phyloP scores from a whole-genome alignment of 2,797 vertebrate genomes.

The Channallabes apus region DNA sequence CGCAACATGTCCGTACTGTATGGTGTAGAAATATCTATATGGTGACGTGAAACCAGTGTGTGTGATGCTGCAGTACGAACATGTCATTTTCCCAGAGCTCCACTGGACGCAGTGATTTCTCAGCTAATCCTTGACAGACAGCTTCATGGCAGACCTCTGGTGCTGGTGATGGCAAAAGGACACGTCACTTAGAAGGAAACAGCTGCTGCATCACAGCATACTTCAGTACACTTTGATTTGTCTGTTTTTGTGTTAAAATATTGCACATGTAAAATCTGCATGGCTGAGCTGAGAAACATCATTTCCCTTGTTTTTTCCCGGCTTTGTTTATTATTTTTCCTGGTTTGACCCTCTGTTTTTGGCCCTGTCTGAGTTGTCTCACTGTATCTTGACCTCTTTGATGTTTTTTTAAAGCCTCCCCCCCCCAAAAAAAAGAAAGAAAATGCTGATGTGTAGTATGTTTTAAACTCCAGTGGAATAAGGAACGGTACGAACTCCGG shows the following conservation, averaged over 20 bases:
- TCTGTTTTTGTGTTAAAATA: neutral
- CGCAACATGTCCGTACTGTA: neutral
- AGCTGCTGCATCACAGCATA: slow-evolving; percentile 32
- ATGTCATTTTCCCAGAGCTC: neutral
- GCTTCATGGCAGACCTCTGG: neutral
- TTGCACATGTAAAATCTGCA: neutral
- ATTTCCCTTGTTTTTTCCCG: neutral
- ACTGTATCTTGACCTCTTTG: neutral
- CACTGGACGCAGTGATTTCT: slow-evolving; percentile 6
- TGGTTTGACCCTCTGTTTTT: neutral
- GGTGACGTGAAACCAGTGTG: neutral
- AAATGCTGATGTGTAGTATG: neutral
- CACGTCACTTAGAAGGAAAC: neutral
- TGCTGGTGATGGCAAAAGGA: neutral
- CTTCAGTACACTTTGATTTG: slow-evolving; percentile 2
- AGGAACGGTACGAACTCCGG: neutral
- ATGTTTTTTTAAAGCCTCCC: neutral
- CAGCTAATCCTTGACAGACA: slow-evolving; percentile 10
- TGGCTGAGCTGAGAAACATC: too few relatives aligned
- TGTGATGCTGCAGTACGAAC: neutral
- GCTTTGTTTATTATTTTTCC: neutral
- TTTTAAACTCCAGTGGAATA: slow-evolving; percentile 12
- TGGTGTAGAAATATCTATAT: neutral
- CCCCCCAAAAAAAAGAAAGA: neutral
- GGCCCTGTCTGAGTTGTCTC: neutral